Percentiles rank a stretch among this genome's conserved stretches.
phyloP scores from a whole-genome alignment of 2,888 invertebrate species.

The Patella depressa region DNA sequence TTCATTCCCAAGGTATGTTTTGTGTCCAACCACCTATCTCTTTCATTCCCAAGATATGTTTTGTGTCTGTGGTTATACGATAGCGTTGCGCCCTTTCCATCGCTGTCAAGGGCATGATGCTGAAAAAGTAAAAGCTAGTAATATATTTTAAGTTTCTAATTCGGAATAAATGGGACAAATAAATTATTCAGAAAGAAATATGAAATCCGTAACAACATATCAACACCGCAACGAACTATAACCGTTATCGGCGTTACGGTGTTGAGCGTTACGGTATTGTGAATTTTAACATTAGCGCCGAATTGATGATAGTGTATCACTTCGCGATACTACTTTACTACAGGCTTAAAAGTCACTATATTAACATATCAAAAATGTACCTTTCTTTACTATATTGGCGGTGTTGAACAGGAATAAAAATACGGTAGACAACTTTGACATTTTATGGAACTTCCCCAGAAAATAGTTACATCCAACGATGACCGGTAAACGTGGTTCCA shows the following conservation, averaged over 20 bases:
- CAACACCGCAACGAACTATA: neutral
- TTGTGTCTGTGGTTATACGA: neutral
- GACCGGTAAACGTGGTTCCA: too few species aligned
- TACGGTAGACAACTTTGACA: neutral
- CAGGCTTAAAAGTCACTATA: neutral
- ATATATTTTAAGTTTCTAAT: too few species aligned
- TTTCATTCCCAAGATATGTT: neutral
- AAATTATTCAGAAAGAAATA: neutral
- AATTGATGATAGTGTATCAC: neutral
- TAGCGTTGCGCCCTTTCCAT: neutral
- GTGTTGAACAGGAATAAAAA: neutral
- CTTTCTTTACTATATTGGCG: neutral
- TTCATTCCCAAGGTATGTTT: neutral
- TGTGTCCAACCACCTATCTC: neutral
- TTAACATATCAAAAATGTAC: neutral
- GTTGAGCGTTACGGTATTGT: neutral
- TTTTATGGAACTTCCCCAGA: too few species aligned
- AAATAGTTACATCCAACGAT: too few species aligned
- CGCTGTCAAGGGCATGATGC: neutral
- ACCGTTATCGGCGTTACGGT: neutral
- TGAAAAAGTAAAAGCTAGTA: too few species aligned
- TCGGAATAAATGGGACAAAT: too few species aligned
- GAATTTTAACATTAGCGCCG: neutral
- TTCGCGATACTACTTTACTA: neutral
- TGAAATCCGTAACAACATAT: neutral